Percentiles rank a stretch among this genome's conserved stretches.
Conservation (phyloP, 2,888 invertebrate species). For the Bugula neritina region DNA sequence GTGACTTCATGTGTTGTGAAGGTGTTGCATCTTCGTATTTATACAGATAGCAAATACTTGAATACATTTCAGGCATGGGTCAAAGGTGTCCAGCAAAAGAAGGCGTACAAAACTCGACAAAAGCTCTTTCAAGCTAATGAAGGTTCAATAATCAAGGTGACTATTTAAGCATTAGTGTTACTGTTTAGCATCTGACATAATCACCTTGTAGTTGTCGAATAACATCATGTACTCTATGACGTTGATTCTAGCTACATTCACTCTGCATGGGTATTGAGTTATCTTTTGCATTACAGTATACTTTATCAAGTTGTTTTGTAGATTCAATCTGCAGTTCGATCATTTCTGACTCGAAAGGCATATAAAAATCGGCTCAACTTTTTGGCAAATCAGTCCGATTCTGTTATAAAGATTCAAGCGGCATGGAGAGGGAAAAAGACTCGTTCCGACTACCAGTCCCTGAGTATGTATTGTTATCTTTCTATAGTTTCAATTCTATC, state of each 20-base stretch:
- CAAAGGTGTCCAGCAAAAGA: constrained; percentile 57
- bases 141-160: constrained; percentile 41
- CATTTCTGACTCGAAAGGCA: constrained; percentile 34
- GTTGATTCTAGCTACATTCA: too few relatives aligned
- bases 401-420: constrained; percentile 61
- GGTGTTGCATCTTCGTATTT: too few relatives aligned
- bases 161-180: too few relatives aligned
- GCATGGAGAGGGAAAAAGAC: constrained; percentile 64
- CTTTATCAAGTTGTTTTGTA: too few relatives aligned
- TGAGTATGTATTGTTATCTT: constrained; percentile 50
- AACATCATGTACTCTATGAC: too few relatives aligned
- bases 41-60: too few relatives aligned
- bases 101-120: constrained; percentile 37
- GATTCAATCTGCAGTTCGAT: constrained; percentile 1
- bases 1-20: too few relatives aligned
- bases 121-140: constrained; percentile 38
- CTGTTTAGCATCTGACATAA: too few relatives aligned
- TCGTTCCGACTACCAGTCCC: constrained; percentile 61
- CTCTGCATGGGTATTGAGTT: too few relatives aligned
- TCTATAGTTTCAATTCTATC: too few relatives aligned
- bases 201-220: too few relatives aligned
- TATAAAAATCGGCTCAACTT: constrained; percentile 41
- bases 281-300: too few relatives aligned
- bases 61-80: constrained; percentile 64
- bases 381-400: constrained; percentile 37